These are phyloP conservation scores for Teleopsis dalmanni DNA, from an alignment of 1,140 invertebrate species.

Conservation along the genomic window DNA sequence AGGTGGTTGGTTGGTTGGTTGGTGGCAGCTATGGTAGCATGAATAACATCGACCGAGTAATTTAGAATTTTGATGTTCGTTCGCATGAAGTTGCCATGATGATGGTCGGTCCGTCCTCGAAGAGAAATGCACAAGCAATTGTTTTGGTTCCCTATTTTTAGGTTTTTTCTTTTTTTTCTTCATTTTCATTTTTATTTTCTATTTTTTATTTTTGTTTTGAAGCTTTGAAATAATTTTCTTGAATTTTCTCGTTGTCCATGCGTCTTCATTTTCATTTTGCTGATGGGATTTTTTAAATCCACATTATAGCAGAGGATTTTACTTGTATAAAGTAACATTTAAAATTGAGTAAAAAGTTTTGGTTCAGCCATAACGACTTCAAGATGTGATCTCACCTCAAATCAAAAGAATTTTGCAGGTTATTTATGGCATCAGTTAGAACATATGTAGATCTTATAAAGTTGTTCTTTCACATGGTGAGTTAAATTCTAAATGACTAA, in stretches of 20 bases:
- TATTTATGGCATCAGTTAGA: no score
- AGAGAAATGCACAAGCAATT: conserved; percentile 1
- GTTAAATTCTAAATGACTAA: no score
- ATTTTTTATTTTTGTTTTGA: conserved; percentile 6
- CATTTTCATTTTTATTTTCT: background rate
- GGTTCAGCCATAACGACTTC: no score
- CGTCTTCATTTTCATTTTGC: conserved; percentile 7
- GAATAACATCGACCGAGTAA: conserved; percentile 4
- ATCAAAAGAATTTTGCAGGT: no score
- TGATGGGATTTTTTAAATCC: conserved; percentile 10
- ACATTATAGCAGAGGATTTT: no score
- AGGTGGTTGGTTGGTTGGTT: background rate
- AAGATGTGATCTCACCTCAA: no score
- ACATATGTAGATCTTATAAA: no score
- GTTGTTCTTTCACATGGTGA: no score
- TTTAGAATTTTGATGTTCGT: conserved; percentile 10
- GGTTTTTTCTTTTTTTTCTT: conserved; percentile 4
- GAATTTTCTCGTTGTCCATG: conserved; percentile 7
- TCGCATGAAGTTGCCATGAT: conserved; percentile 4
- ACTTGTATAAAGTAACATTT: no score
- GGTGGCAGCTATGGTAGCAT: background rate
- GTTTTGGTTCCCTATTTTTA: background rate
- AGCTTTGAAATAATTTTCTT: conserved; percentile 10
- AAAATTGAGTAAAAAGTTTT: no score
- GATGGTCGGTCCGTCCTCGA: background rate